Evolutionary conservation across 2,797 vertebrate species (phyloP), one percentile per base, ranked within the genome.

Genomic region (Sebastes vulpes): DNA sequence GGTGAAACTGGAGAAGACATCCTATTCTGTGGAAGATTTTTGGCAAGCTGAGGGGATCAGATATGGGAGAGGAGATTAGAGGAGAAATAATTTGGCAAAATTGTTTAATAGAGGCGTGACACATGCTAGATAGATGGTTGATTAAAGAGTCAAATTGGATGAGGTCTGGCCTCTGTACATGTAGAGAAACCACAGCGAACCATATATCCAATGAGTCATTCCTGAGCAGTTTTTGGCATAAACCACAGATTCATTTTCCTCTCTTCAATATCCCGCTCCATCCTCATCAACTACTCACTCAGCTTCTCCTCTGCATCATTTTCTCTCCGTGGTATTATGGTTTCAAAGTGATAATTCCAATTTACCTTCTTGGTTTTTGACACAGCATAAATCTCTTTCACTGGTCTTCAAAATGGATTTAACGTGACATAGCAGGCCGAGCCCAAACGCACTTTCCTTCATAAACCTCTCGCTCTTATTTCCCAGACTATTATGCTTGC

Each of bases 401-500:
- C 79, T 42, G 32, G 78, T 77, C 67, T 67, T 79, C 64, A 65
- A 58, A 76, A 67, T 66, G 72, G 65, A 54, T 16, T 81, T 68
- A 72, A 54, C 53, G 32, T 53, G 1, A 12, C 78, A 77, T 66
- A 83, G 65, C 79, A 71, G 77, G 63, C 79, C 77, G 71, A 76
- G 66, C 84, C 81, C 59, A 89, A 81, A 81, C 28, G 11, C 66
- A 73, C 70, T 91, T 79, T 91, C 70, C 83, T 77, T 89, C 66
- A 77, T 85, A 92, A 93, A 89, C 77, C 84, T 77, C 83, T 91
- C 85, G 42, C 72, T 93, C 83, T 79, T 74, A 86, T 92, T 92
- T 94, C 89, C 86, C 86, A 85, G 89, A 91, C 88, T 92, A 85
- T 92, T 94, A 89, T 77, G 73, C 87, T 90, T 90, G 91, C 90